phyloP scores from a whole-genome alignment of 2,888 invertebrate genomes.

The Andrena marginata region DNA sequence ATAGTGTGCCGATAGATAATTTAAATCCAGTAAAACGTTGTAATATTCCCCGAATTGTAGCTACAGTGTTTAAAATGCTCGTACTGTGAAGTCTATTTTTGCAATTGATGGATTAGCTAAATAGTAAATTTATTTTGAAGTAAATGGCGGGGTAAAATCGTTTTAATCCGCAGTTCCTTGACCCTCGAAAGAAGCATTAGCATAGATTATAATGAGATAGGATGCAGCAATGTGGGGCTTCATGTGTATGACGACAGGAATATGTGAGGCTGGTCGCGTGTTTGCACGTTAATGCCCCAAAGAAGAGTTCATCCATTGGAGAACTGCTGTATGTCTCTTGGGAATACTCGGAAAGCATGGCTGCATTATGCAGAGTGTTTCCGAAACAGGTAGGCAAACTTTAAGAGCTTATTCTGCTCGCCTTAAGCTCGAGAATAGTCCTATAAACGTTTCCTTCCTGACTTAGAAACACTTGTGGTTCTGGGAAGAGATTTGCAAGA shows the following conservation, averaged over 20 bases:
- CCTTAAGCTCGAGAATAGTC: not conserved
- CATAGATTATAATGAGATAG: conserved; percentile 3
- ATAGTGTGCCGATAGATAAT: too few species aligned
- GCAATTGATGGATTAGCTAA: not conserved
- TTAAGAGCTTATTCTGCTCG: conserved; percentile 12
- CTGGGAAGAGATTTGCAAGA: not conserved
- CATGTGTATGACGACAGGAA: conserved; percentile 7
- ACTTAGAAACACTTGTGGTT: conserved; percentile 6
- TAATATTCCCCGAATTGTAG: not conserved
- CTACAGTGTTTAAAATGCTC: not conserved
- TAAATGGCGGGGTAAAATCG: too few species aligned
- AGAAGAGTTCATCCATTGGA: not conserved
- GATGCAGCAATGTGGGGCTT: not conserved
- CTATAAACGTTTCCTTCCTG: not conserved
- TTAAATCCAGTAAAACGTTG: not conserved
- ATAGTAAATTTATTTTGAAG: too few species aligned
- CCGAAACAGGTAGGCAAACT: conserved; percentile 4
- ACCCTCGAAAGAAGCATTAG: not conserved
- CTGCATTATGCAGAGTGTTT: conserved; percentile 30
- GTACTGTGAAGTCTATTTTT: not conserved
- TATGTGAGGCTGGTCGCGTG: conserved; percentile 5
- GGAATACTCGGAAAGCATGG: not conserved
- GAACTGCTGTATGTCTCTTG: conserved; percentile 20
- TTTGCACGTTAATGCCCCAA: conserved; percentile 22
- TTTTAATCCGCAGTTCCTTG: too few species aligned